Evolutionary conservation across 2,888 invertebrate genomes (phyloP).

Genomic region (Dolichomitus sp.): DNA sequence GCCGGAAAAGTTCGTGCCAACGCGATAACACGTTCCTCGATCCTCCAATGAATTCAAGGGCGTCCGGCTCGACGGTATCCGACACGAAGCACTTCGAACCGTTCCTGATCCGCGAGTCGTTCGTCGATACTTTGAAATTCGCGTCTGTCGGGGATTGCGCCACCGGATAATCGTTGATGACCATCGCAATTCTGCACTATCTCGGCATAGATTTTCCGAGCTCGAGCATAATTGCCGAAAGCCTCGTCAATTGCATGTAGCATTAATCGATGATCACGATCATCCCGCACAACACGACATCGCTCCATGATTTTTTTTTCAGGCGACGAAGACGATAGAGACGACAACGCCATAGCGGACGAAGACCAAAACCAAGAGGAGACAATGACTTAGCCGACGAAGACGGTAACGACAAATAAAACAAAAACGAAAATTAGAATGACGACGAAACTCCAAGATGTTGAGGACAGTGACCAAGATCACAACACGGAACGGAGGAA

Average conservation of each 20-base stretch:
- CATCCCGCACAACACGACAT: conserved; percentile 42
- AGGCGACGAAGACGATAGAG: no score
- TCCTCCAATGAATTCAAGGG: conserved; percentile 50
- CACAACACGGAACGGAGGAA: no score
- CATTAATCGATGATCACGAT: conserved; percentile 52
- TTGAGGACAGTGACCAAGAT: no score
- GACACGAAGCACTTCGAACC: conserved; percentile 48
- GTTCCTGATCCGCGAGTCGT: conserved; percentile 53
- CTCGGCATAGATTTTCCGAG: conserved; percentile 42
- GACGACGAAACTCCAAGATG: no score
- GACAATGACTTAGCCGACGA: no score
- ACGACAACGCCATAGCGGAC: no score
- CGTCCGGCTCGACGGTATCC: conserved; percentile 45
- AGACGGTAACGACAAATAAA: no score
- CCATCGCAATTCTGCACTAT: no score
- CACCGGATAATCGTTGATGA: no score
- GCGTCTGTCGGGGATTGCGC: no score
- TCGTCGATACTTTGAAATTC: conserved; percentile 37
- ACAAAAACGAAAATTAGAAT: no score
- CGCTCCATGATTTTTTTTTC: conserved; percentile 29
- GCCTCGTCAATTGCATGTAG: conserved; percentile 52
- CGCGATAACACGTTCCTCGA: conserved; percentile 47
- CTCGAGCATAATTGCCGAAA: conserved; percentile 50
- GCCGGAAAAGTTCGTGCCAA: conserved; percentile 53
- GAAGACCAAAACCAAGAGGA: no score